Evolutionary conservation across 1,140 invertebrate genomes (phyloP), one percentile per base, ranked within the genome.

Genomic region (Ladona fulva): DNA sequence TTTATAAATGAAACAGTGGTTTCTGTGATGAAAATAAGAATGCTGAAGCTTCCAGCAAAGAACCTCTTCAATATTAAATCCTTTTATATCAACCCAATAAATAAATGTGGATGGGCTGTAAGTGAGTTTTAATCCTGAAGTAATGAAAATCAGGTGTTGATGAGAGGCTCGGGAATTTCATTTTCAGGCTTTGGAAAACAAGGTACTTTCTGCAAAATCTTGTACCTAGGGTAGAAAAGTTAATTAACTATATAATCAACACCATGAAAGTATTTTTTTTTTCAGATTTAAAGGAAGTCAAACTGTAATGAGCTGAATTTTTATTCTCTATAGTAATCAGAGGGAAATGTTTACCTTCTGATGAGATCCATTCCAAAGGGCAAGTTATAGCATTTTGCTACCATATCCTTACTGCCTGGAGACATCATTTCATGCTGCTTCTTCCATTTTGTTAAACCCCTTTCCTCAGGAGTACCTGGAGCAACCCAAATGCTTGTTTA

Each of bases 361-460:
- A 92, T 81, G 16, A 87, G 78, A 24, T 81, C 81, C 92, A 93
- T 93, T 79, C 92, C 92, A 74, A 89, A 82, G 0, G 92, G 92
- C 81, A 93, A 91, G 84, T 94, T 91, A 78, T 91, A 94, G 8
- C 92, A 92, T 29, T 85, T 84, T 59, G 84, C 83, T 7, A 87
- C 86, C 12, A 88, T 84, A 25, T 82, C 83, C 24, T 81, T 80
- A 5, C 80, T 77, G 5, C 79, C 77, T 29, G 84, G 82, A 24
- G 82, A 80, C 22, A 82, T 83, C 24, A 92, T 81, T 0, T 89
- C 87, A 91, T 93, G 92, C 84, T 93, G 88, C 24, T 91, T 88
- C 0, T 89, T 86, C 92, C 92, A 93, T 22, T 89, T 89, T 8
- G 87, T 86, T 0, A 93, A 82, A 0, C 92, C 92, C 8, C 92